These are phyloP conservation scores for Plutella xylostella DNA, from an alignment of 2,888 invertebrate genomes.

Conservation along the genomic window DNA sequence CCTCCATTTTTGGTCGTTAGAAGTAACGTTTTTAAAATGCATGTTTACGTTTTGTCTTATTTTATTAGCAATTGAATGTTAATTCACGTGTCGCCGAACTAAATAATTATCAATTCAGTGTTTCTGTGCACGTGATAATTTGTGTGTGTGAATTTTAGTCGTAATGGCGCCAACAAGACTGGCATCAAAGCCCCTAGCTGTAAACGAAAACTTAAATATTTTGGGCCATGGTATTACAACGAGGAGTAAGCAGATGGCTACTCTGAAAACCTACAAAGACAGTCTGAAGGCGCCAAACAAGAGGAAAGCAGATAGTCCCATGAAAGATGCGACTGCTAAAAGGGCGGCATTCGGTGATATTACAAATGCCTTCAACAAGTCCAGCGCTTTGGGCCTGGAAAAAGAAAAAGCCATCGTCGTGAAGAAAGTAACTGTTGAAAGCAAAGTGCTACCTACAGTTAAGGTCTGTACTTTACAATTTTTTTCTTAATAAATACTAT, in stretches of 20 bases:
- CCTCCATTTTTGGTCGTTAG: conserved; percentile 62
- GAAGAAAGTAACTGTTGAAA: conserved; percentile 64
- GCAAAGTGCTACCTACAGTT: conserved; percentile 55
- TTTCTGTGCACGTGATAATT: conserved; percentile 37
- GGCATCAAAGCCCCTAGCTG: conserved; percentile 61
- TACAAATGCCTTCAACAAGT: conserved; percentile 76
- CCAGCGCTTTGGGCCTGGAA: conserved; percentile 39
- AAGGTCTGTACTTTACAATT: conserved; percentile 41
- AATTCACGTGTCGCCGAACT: no score
- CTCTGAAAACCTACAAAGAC: conserved; percentile 55
- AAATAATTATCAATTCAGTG: no score
- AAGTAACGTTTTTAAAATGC: conserved; percentile 30
- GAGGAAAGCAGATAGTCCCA: conserved; percentile 85
- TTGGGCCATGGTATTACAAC: conserved; percentile 68
- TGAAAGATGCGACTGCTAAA: conserved; percentile 80
- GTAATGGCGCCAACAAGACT: conserved; percentile 75
- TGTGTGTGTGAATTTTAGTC: conserved; percentile 36
- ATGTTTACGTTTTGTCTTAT: neutral
- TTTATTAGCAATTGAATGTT: no score
- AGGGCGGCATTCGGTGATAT: conserved; percentile 89
- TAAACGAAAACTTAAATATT: conserved; percentile 53
- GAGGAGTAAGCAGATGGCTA: conserved; percentile 70
- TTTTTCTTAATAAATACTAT: no score
- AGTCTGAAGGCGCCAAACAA: conserved; percentile 71
- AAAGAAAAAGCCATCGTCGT: conserved; percentile 47